Percentiles rank a stretch among this genome's conserved stretches.
These are phyloP conservation scores for Actinia tenebrosa DNA, from an alignment of 64 coral and sea anemone genomes.

Conservation along the genomic window DNA sequence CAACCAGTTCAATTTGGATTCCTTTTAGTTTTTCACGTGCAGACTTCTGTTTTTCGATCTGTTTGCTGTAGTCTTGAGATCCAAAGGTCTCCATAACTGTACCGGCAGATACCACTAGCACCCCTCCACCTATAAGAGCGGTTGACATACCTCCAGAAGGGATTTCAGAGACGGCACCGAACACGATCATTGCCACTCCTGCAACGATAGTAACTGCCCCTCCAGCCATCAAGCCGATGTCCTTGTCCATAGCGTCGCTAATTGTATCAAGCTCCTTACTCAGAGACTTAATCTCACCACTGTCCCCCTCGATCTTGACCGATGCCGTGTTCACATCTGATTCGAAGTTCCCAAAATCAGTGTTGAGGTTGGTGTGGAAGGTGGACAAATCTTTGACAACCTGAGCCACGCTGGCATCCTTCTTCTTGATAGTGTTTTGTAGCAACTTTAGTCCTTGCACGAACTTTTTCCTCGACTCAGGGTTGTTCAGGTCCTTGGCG, in stretches of 20 bases:
- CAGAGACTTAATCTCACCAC: slow-evolving; percentile 22
- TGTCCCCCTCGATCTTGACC: slow-evolving; percentile 36
- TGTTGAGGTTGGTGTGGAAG: slow-evolving; percentile 42
- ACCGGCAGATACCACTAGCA: neutral
- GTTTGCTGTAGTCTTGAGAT: slow-evolving; percentile 13
- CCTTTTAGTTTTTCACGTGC: neutral
- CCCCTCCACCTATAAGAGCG: slow-evolving; percentile 31
- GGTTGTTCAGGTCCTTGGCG: slow-evolving; percentile 39
- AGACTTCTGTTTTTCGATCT: slow-evolving; percentile 24
- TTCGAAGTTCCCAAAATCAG: slow-evolving; percentile 23
- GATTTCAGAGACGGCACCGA: slow-evolving; percentile 39
- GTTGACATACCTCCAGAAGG: slow-evolving; percentile 33
- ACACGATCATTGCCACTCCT: slow-evolving; percentile 14
- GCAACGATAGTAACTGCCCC: slow-evolving; percentile 8
- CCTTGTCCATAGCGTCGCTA: slow-evolving; percentile 22
- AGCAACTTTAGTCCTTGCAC: slow-evolving; percentile 48
- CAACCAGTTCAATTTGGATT: neutral
- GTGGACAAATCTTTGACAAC: slow-evolving; percentile 31
- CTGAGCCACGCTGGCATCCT: slow-evolving; percentile 32
- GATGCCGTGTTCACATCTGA: slow-evolving; percentile 31
- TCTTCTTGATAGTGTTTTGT: slow-evolving; percentile 20
- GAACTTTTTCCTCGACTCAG: slow-evolving; percentile 42
- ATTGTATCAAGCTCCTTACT: slow-evolving; percentile 19
- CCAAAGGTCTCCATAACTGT: slow-evolving; percentile 26
- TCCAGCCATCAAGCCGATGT: slow-evolving; percentile 43